Percentiles rank a stretch among this genome's conserved stretches.
phyloP scores from a whole-genome alignment of 2,113 vertebrate genomes.

The Oryzias melastigma region DNA sequence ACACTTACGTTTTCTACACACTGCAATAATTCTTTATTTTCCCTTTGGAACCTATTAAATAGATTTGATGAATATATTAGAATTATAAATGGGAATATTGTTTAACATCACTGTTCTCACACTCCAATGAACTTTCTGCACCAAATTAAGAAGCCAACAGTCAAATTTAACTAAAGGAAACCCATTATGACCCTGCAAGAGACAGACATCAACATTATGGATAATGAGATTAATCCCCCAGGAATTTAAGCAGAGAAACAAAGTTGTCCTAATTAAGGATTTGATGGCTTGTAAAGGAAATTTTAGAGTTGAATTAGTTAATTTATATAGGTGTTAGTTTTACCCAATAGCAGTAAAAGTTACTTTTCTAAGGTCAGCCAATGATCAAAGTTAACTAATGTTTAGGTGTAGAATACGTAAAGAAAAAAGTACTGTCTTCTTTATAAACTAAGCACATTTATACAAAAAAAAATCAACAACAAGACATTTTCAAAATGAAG shows the following conservation, averaged over 20 bases:
- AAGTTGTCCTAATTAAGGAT: slow-evolving; percentile 40
- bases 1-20: too few species aligned
- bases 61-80: too few species aligned
- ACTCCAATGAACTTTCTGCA: slow-evolving; percentile 1
- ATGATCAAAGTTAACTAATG: slow-evolving; percentile 32
- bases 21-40: too few species aligned
- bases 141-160: slow-evolving; percentile 5
- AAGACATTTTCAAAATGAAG: slow-evolving; percentile 38
- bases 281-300: slow-evolving; percentile 39
- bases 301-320: too few species aligned
- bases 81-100: neutral
- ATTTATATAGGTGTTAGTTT: too few species aligned
- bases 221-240: slow-evolving; percentile 47
- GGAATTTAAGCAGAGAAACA: slow-evolving; percentile 41
- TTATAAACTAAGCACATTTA: slow-evolving; percentile 47
- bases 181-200: slow-evolving; percentile 18
- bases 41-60: too few species aligned
- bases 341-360: too few species aligned
- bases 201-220: slow-evolving; percentile 36
- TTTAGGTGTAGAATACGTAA: slow-evolving; percentile 42
- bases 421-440: slow-evolving; percentile 45
- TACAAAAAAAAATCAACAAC: slow-evolving; percentile 59
- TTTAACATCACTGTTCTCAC: neutral
- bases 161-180: slow-evolving; percentile 13
- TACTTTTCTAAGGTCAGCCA: neutral